Evolutionary conservation across 1,140 invertebrate species (phyloP).

Genomic region (Drosophila sp.): DNA sequence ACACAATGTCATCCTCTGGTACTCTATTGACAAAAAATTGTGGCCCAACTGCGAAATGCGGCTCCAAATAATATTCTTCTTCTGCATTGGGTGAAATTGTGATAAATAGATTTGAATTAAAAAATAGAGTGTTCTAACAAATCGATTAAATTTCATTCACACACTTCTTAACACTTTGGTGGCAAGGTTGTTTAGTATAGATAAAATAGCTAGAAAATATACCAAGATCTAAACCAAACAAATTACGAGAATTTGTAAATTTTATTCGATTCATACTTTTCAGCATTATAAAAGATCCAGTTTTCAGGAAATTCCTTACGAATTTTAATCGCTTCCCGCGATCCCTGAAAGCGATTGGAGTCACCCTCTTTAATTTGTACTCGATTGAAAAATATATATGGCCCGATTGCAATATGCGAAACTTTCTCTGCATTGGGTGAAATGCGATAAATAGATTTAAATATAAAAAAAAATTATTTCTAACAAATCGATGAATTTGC

Average conservation of each 20-base stretch:
- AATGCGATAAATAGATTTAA: too few relatives aligned
- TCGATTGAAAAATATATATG: background rate
- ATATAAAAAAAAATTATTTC: too few relatives aligned
- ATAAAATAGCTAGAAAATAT: background rate
- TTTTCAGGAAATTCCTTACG: constrained; percentile 36
- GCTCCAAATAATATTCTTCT: too few relatives aligned
- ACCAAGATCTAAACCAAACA: background rate
- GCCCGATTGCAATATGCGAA: background rate
- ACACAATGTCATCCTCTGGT: background rate
- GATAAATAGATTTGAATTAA: too few relatives aligned
- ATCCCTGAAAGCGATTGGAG: background rate
- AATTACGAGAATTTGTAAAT: background rate
- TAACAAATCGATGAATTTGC: too few relatives aligned
- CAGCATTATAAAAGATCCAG: constrained; percentile 57
- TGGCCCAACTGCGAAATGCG: background rate
- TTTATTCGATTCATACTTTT: constrained; percentile 12
- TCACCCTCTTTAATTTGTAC: background rate
- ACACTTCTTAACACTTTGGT: background rate
- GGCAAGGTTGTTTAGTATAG: too few relatives aligned
- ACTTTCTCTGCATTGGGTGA: too few relatives aligned
- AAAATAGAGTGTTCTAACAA: too few relatives aligned
- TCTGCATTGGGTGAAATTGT: too few relatives aligned
- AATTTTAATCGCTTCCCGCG: background rate
- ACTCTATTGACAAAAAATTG: background rate
- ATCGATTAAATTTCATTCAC: too few relatives aligned